A percentile compares a stretch with the other conserved stretches of the same genome.
phyloP scores from a whole-genome alignment of 2,797 vertebrate species.

The Pangasius djambal region DNA sequence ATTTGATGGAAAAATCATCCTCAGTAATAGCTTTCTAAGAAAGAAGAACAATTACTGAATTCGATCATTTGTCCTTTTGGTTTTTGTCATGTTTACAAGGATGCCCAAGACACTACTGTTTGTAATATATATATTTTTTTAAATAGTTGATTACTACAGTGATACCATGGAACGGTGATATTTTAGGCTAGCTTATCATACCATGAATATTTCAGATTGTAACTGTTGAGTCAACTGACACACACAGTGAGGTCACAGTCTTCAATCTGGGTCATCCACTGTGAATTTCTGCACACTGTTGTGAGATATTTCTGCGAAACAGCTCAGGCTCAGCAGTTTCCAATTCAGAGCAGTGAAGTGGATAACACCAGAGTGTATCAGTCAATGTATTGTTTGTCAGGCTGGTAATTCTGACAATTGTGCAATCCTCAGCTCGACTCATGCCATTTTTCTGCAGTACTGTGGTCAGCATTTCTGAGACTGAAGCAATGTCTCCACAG shows the following conservation, averaged over 20 bases:
- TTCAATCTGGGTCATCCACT: constrained; percentile 11
- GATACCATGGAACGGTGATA: neutral
- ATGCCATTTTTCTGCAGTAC: neutral
- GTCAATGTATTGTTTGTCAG: neutral
- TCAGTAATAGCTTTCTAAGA: neutral
- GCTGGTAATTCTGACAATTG: neutral
- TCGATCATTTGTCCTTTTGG: neutral
- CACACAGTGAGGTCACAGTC: neutral
- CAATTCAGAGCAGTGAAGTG: neutral
- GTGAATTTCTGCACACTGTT: neutral
- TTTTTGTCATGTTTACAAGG: neutral
- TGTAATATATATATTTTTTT: neutral
- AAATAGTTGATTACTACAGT: neutral
- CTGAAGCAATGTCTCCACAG: neutral
- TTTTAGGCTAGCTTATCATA: neutral
- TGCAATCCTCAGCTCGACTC: neutral
- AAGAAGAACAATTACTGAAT: neutral
- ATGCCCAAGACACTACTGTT: neutral
- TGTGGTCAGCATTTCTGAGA: neutral
- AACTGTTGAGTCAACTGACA: neutral
- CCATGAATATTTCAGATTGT: neutral
- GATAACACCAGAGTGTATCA: neutral
- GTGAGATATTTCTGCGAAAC: neutral
- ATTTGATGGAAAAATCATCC: neutral
- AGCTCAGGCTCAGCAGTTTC: constrained; percentile 4